Conservation (phyloP, 2,797 vertebrate genomes). For the Eospalax fontanierii region DNA sequence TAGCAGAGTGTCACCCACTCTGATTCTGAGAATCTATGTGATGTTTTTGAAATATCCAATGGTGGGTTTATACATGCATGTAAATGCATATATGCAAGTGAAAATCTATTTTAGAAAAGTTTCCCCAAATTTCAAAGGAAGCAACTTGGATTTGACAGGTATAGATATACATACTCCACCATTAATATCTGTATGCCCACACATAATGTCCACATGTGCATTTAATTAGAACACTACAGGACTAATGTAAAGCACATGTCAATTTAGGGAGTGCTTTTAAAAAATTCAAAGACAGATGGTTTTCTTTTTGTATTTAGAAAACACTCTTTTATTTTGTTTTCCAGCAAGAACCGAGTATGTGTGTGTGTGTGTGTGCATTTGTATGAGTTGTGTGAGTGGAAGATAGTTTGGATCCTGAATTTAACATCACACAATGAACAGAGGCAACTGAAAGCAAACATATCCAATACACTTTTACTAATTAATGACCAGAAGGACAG, state of each 20-base stretch:
- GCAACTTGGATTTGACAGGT: not conserved
- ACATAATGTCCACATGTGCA: not conserved
- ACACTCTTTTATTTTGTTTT: conserved; percentile 12
- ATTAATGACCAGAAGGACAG: not conserved
- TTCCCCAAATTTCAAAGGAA: conserved; percentile 40
- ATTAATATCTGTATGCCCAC: not conserved
- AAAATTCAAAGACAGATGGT: conserved; percentile 68
- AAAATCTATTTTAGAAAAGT: conserved; percentile 47
- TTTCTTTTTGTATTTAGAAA: conserved; percentile 74
- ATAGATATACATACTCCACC: not conserved
- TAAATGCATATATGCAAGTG: not conserved
- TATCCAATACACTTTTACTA: not conserved
- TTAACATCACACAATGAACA: conserved; percentile 39
- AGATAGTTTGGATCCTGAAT: conserved; percentile 4
- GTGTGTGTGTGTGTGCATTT: conserved; percentile 5
- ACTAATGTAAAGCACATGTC: conserved; percentile 68
- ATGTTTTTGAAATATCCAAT: conserved; percentile 41
- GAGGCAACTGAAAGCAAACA: not conserved
- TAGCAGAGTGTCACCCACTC: not conserved
- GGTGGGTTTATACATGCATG: not conserved
- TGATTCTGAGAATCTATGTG: not conserved
- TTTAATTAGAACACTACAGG: conserved; percentile 20
- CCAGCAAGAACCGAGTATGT: not conserved
- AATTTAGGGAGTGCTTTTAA: conserved; percentile 41
- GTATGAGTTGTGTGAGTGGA: not conserved